phyloP scores from a whole-genome alignment of 2,113 vertebrate genomes.

The Dipodomys merriami region DNA sequence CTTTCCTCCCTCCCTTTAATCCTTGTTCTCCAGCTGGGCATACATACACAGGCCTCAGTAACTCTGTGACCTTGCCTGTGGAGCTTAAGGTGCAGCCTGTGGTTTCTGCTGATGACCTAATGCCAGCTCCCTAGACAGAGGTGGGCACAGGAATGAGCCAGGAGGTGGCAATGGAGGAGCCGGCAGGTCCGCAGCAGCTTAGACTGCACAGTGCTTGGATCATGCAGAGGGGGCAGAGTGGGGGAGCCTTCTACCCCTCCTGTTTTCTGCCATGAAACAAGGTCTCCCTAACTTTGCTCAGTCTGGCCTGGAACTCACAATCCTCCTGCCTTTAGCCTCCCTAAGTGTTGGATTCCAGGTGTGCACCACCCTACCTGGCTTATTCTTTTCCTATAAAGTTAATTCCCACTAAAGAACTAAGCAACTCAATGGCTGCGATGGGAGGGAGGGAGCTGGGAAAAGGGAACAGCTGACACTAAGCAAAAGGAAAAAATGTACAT shows the following conservation, averaged over 20 bases:
- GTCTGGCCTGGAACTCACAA: too few species aligned
- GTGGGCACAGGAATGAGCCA: background rate
- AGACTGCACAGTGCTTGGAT: background rate
- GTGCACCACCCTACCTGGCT: too few species aligned
- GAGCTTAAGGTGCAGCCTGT: background rate
- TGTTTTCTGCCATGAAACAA: too few species aligned
- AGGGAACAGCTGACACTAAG: too few species aligned
- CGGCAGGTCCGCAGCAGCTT: background rate
- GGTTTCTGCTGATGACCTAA: background rate
- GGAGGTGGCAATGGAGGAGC: rapidly evolving
- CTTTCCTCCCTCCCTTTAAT: background rate
- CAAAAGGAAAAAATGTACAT: too few species aligned
- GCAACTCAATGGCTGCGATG: too few species aligned
- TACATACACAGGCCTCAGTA: background rate
- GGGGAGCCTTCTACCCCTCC: too few species aligned
- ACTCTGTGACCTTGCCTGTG: background rate
- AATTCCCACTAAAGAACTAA: background rate
- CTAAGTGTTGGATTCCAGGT: too few species aligned
- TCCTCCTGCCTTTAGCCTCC: too few species aligned
- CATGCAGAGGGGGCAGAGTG: too few species aligned
- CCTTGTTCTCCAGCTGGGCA: background rate
- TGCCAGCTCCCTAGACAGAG: background rate
- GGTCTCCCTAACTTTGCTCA: too few species aligned
- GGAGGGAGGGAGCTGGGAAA: too few species aligned
- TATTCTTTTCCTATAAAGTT: background rate